Evolutionary conservation across 2,888 invertebrate species (phyloP), one percentile per base, ranked within the genome.

Genomic region (Troglohyphantes excavatus): DNA sequence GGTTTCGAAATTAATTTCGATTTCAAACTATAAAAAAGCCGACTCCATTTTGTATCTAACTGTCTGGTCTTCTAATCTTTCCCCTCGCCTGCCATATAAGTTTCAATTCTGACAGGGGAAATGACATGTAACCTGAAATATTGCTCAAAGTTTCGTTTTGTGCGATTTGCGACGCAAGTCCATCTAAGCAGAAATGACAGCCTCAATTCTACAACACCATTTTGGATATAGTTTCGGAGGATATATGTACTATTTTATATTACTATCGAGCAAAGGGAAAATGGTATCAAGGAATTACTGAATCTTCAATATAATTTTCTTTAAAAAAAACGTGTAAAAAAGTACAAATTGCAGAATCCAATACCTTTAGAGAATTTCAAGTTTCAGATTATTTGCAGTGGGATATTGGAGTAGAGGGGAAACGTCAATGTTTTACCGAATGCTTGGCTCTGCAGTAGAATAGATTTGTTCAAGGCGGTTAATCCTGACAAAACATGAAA

Each of bases 401-500:
- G 59, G 27, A 68, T 26, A 68, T 33, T 33, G 19, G 59, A 39
- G 43, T 65, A 65, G 43, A 43, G 39, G 1, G 27, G 17, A 75
- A 61, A 82, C 82, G 29, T 78, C 76, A 63, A 63, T 82, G 82
- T 82, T 82, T 78, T 65, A 59, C 33, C 72, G 53, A 53, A 61
- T 33, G 65, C 65, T 67, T 81, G 63, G 63, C 68, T 46, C 27
- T 53, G 82, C 72, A 72, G 70, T 82, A 61, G 72, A 82, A 82
- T 72, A 72, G 82, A 82, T 82, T 82, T 82, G 82, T 82, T 82
- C 59, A 61, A 70, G 61, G 59, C 82, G 70, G 70, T 82, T 82
- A 82, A 82, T 70, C 72, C 72, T 82, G 82, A 82, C 82, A 82
- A 82, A 82, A 82, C 72, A 82, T 82, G 82, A 82, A 82, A 72